These are phyloP conservation scores for Probosciger aterrimus DNA, from an alignment of 2,113 vertebrate genomes.

Conservation along the genomic window DNA sequence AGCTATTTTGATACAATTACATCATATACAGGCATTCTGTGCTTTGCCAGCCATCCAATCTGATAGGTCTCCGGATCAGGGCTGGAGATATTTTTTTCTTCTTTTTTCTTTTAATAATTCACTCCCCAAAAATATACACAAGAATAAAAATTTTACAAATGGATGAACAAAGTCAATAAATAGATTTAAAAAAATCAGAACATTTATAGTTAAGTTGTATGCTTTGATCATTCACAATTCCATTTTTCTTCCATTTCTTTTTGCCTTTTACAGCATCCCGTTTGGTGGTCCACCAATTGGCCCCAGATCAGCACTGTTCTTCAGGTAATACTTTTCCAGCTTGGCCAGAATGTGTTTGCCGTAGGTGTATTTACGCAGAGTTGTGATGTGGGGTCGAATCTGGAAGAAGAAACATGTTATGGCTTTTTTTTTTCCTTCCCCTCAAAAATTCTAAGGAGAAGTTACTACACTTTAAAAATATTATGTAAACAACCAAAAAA, in stretches of 20 bases:
- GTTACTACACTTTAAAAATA: not conserved
- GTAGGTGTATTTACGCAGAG: slow-evolving; percentile 96
- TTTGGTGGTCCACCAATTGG: slow-evolving; percentile 94
- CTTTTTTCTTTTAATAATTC: slow-evolving; percentile 63
- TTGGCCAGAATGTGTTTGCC: slow-evolving; percentile 99
- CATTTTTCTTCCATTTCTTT: slow-evolving; percentile 31
- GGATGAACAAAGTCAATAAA: slow-evolving; percentile 85
- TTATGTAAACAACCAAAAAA: not conserved
- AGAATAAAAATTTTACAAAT: slow-evolving; percentile 85
- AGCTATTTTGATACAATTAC: slow-evolving; percentile 93
- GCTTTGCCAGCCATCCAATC: slow-evolving; percentile 87
- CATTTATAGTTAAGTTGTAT: slow-evolving; percentile 82
- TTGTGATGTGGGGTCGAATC: slow-evolving; percentile 98
- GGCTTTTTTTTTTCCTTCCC: fast-evolving
- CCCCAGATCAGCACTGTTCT: slow-evolving; percentile 93
- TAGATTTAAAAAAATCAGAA: slow-evolving; percentile 80
- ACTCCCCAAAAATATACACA: slow-evolving; percentile 82
- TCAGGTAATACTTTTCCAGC: slow-evolving; percentile 98
- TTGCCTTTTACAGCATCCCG: slow-evolving; percentile 86
- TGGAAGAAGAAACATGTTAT: slow-evolving; percentile 35
- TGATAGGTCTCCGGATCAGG: slow-evolving; percentile 77
- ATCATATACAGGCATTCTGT: slow-evolving; percentile 94
- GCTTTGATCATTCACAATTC: slow-evolving; percentile 86
- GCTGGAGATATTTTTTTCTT: slow-evolving; percentile 68
- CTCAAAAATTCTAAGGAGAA: not conserved